These are phyloP conservation scores for Shinisaurus crocodilurus DNA, from an alignment of 2,113 vertebrate genomes.

Conservation along the genomic window DNA sequence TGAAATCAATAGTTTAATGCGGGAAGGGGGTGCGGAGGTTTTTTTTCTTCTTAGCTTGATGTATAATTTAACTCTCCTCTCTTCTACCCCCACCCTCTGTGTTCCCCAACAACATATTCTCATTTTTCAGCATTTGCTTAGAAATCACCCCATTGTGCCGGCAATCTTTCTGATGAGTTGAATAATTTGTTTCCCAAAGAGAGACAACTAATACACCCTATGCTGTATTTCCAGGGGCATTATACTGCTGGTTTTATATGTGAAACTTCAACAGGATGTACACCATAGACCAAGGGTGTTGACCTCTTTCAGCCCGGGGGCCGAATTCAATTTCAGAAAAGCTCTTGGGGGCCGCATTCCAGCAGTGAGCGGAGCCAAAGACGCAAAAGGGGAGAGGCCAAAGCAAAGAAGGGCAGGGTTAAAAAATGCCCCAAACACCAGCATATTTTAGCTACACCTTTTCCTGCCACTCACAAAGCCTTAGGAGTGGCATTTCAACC, in stretches of 20 bases:
- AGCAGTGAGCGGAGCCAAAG: too few relatives aligned
- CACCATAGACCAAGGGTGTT: not conserved
- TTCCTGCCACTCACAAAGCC: too few relatives aligned
- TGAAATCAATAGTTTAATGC: slow-evolving; percentile 89
- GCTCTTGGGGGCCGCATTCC: too few relatives aligned
- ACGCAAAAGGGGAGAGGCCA: too few relatives aligned
- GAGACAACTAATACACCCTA: not conserved
- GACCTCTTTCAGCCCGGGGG: too few relatives aligned
- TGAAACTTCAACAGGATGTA: not conserved
- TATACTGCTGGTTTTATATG: not conserved
- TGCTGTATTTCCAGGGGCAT: not conserved
- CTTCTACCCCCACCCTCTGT: slow-evolving; percentile 46
- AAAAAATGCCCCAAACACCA: too few relatives aligned
- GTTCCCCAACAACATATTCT: slow-evolving; percentile 13
- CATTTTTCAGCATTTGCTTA: slow-evolving; percentile 81
- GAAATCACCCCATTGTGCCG: slow-evolving; percentile 74
- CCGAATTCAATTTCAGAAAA: too few relatives aligned
- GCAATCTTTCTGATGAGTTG: slow-evolving; percentile 7
- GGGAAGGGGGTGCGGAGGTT: slow-evolving; percentile 51
- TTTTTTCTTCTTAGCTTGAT: slow-evolving; percentile 45
- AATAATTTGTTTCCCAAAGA: slow-evolving; percentile 45
- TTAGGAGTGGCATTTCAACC: too few relatives aligned
- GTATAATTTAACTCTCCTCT: slow-evolving; percentile 25
- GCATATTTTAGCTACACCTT: too few relatives aligned
- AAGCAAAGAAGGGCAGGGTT: too few relatives aligned